A percentile compares a stretch with the other conserved stretches of the same genome.
Conservation (phyloP, 2,797 vertebrate species). For the Tragopan temminckii region DNA sequence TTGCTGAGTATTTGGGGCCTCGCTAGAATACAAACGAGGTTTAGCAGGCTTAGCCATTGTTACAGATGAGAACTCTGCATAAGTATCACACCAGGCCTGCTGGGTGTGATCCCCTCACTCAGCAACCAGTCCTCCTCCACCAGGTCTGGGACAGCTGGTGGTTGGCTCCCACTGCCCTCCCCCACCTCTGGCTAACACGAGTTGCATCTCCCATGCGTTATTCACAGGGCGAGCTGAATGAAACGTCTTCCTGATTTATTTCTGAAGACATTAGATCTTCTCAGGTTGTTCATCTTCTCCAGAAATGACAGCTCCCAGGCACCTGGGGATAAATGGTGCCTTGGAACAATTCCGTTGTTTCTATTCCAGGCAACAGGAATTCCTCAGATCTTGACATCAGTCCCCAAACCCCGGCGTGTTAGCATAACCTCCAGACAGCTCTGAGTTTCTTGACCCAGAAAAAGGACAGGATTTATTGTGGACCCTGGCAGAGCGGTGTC, state of each 20-base stretch:
- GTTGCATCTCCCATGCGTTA: constrained; percentile 43
- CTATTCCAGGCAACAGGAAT: constrained; percentile 71
- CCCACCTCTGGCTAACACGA: not conserved
- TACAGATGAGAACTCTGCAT: too few species aligned
- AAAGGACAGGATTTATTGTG: constrained; percentile 53
- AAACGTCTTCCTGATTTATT: constrained; percentile 74
- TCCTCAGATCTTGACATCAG: constrained; percentile 72
- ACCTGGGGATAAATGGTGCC: constrained; percentile 72
- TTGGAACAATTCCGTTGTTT: constrained; percentile 73
- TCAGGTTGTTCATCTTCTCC: constrained; percentile 67
- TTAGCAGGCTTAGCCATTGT: not conserved
- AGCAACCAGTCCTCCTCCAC: not conserved
- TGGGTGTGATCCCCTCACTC: not conserved
- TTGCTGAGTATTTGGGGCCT: not conserved
- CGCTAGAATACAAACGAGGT: not conserved
- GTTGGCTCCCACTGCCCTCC: not conserved
- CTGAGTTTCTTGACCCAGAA: constrained; percentile 69
- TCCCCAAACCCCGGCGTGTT: constrained; percentile 41
- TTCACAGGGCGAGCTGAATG: constrained; percentile 56
- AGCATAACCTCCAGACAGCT: constrained; percentile 72
- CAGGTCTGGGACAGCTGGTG: not conserved
- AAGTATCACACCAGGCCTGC: too few species aligned
- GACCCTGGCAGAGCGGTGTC: constrained; percentile 40
- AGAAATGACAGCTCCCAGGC: constrained; percentile 68
- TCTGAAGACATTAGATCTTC: constrained; percentile 74